These are phyloP conservation scores for Synanceia verrucosa DNA, from an alignment of 2,797 vertebrate species.

Conservation along the genomic window DNA sequence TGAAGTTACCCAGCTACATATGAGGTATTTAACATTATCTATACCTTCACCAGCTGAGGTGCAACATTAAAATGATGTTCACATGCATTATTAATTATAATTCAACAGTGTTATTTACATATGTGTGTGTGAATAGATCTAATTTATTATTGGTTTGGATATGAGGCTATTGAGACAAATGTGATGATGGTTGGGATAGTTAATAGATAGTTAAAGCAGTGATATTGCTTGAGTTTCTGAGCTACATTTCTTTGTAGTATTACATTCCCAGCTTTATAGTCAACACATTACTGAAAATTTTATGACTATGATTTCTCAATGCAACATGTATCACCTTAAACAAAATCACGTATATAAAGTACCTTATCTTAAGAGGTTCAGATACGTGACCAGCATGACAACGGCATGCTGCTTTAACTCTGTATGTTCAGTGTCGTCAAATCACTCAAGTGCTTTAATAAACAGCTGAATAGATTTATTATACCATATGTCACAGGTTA, in stretches of 20 bases:
- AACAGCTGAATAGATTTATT: slow-evolving; percentile 86
- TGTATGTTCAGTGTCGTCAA: slow-evolving; percentile 44
- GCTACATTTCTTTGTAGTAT: neutral
- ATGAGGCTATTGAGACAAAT: neutral
- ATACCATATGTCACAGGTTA: slow-evolving; percentile 75
- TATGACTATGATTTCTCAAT: neutral
- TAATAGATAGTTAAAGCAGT: neutral
- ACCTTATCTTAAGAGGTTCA: too few species aligned
- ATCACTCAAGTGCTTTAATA: slow-evolving; percentile 82
- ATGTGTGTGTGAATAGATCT: too few species aligned
- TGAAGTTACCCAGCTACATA: too few species aligned
- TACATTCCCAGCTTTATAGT: neutral
- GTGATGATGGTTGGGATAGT: neutral
- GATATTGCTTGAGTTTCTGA: neutral
- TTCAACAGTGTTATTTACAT: too few species aligned
- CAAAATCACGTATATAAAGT: neutral
- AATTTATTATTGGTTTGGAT: neutral
- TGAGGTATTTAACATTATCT: too few species aligned
- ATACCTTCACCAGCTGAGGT: too few species aligned
- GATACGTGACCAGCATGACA: neutral
- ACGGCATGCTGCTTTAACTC: neutral
- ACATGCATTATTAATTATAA: too few species aligned
- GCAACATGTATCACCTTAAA: neutral
- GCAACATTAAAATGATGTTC: too few species aligned
- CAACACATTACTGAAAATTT: neutral